A percentile compares a stretch with the other conserved stretches of the same genome.
These are phyloP conservation scores for Pitta sordida DNA, from an alignment of 2,113 vertebrate genomes.

Conservation along the genomic window DNA sequence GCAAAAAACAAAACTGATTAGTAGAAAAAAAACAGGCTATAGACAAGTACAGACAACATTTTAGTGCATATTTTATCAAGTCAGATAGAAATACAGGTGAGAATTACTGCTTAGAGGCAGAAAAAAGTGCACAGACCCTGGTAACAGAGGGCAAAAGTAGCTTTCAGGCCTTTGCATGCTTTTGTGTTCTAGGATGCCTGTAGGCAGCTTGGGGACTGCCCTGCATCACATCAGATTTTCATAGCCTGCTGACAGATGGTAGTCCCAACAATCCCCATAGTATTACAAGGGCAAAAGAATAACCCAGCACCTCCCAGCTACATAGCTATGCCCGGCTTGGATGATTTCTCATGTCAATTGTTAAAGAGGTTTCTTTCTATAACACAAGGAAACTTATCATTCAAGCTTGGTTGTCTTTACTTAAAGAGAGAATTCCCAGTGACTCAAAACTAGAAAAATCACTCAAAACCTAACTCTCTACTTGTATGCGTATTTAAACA, in stretches of 20 bases:
- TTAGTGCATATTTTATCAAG: not conserved
- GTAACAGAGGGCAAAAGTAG: constrained; percentile 17
- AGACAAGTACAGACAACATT: not conserved
- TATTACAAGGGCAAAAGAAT: not conserved
- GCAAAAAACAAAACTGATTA: not conserved
- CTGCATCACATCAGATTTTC: not conserved
- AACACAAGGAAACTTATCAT: not conserved
- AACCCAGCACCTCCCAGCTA: not conserved
- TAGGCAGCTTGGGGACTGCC: constrained; percentile 15
- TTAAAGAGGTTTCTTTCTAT: not conserved
- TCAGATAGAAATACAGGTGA: constrained; percentile 3
- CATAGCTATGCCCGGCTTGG: not conserved
- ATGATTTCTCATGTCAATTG: not conserved
- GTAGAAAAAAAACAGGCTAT: not conserved
- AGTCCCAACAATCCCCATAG: not conserved
- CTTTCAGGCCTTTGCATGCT: not conserved
- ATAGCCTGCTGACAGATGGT: constrained; percentile 4
- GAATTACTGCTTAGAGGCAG: constrained; percentile 5
- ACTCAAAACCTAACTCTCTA: not conserved
- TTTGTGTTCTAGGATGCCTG: not conserved
- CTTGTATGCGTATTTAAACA: not conserved
- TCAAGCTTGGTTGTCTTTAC: not conserved
- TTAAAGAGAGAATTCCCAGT: not conserved
- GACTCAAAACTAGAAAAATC: not conserved
- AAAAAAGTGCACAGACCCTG: not conserved